phyloP scores from a whole-genome alignment of 2,888 invertebrate genomes.

The Phrixothrix hirtus region DNA sequence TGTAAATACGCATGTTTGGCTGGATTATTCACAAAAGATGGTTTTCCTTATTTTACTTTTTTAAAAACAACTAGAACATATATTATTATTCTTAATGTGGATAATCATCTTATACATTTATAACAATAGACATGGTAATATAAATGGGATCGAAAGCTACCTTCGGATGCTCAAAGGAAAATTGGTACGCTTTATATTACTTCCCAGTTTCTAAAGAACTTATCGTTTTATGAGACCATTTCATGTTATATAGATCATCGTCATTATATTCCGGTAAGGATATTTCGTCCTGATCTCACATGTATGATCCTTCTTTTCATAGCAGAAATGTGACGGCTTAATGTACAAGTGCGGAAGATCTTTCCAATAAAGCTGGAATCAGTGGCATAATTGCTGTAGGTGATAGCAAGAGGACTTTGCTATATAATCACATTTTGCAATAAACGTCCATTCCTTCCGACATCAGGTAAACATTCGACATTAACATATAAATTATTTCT shows the following conservation, averaged over 20 bases:
- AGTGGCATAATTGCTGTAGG: constrained; percentile 19
- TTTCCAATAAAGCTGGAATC: constrained; percentile 31
- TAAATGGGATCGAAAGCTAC: no score
- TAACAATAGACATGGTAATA: no score
- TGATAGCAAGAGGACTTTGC: constrained; percentile 25
- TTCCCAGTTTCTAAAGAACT: constrained; percentile 16
- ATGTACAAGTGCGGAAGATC: constrained; percentile 28
- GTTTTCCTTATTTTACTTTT: no score
- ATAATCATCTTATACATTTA: no score
- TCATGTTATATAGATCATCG: constrained; percentile 35
- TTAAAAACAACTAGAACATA: no score
- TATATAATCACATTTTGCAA: constrained; percentile 27
- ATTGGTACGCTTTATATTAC: constrained; percentile 5
- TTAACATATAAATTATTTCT: constrained; percentile 35
- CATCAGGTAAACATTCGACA: constrained; percentile 23
- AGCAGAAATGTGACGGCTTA: constrained; percentile 30
- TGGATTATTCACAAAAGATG: no score
- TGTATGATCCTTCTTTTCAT: constrained; percentile 44
- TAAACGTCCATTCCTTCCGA: constrained; percentile 31
- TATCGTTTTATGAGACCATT: constrained; percentile 20
- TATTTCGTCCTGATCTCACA: constrained; percentile 45
- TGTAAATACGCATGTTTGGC: no score
- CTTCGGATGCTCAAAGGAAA: neutral
- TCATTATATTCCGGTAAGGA: constrained; percentile 43
- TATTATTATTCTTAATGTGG: no score